Evolutionary conservation across 2,797 vertebrate genomes (phyloP), one percentile per base, ranked within the genome.

Genomic region (Heliangelus exortis): DNA sequence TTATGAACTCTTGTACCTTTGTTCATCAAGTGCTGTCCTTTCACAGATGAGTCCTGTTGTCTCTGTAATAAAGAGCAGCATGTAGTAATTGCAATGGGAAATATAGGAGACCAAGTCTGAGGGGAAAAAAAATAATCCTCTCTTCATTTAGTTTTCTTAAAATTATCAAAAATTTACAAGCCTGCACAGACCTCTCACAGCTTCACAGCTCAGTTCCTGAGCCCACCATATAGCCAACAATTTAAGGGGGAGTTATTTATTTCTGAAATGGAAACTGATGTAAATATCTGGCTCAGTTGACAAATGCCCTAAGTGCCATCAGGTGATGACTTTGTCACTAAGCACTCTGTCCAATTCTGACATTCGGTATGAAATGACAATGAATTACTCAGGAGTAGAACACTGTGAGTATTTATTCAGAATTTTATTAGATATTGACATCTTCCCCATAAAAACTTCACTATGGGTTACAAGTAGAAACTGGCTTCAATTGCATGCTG

Each of bases 41-140:
- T 69, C 28, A 31, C 48, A 72, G 31, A n/a, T 57, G 29, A 43
- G 18, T 89, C 54, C n/a, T 89, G 41, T 22, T 87, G 12, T 34
- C 59, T 69, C 26, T 47, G 50, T 90, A 54, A 20, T 78, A 50
- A 83, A 72, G 15, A 12, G 36, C 1, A 2, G 9, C 22, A 41
- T 82, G 5, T 9, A 62, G 23, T 81, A 59, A 87, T 78, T 74
- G 31, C 21, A 71, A 7, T 1, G 3, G 36, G 57, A 89, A 79
- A 71, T 5, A 53, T 29, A 74, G 58, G 25, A 63, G 18, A 74
- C 33, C 34, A 55, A 31, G 74, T 21, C 41, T 18, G 22, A 6
- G 26, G 13, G 6, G 20, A 39, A 86, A 59, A 10, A 18, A 7
- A 31, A 39, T 83, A 61, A 10, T 5, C 0, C 0, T 1, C 8